Evolutionary conservation across 2,888 invertebrate species (phyloP).

Genomic region (Agonopterix heracliana): DNA sequence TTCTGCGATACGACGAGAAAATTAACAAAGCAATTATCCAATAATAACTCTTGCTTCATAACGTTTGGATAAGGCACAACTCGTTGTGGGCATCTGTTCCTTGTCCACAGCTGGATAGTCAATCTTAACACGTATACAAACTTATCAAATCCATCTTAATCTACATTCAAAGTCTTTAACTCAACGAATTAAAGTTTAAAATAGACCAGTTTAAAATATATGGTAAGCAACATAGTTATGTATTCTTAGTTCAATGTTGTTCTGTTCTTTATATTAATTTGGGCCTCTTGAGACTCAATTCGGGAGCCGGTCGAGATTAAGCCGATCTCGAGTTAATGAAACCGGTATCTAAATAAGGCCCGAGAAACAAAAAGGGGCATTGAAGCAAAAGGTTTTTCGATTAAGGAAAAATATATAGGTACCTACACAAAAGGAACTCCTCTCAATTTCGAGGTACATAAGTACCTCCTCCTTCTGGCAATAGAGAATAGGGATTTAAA

Average conservation of each 20-base stretch:
- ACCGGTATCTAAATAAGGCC: slow-evolving; percentile 40
- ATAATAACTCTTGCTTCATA: slow-evolving; percentile 50
- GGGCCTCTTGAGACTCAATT: slow-evolving; percentile 58
- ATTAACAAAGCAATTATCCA: slow-evolving; percentile 62
- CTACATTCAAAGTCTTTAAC: slow-evolving; percentile 15
- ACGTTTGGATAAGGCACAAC: slow-evolving; percentile 47
- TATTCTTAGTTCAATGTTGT: slow-evolving; percentile 33
- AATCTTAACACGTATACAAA: slow-evolving; percentile 28
- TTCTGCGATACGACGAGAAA: slow-evolving; percentile 28
- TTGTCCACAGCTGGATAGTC: slow-evolving; percentile 45
- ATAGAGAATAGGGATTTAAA: background rate
- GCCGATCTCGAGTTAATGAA: slow-evolving; percentile 59
- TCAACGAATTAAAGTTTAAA: slow-evolving; percentile 20
- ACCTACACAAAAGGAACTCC: too few species aligned
- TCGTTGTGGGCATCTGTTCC: slow-evolving; percentile 65
- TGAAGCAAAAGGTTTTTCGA: background rate
- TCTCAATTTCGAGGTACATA: too few species aligned
- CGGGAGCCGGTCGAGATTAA: slow-evolving; percentile 52
- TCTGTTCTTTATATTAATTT: slow-evolving; percentile 71
- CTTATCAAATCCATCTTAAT: slow-evolving; percentile 10
- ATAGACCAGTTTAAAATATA: slow-evolving; percentile 9
- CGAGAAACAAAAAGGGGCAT: slow-evolving; percentile 1
- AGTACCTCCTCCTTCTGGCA: too few species aligned
- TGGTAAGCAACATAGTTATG: slow-evolving; percentile 3
- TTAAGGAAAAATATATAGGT: background rate